These are phyloP conservation scores for Stercorarius parasiticus DNA, from an alignment of 2,113 vertebrate species.

Conservation along the genomic window DNA sequence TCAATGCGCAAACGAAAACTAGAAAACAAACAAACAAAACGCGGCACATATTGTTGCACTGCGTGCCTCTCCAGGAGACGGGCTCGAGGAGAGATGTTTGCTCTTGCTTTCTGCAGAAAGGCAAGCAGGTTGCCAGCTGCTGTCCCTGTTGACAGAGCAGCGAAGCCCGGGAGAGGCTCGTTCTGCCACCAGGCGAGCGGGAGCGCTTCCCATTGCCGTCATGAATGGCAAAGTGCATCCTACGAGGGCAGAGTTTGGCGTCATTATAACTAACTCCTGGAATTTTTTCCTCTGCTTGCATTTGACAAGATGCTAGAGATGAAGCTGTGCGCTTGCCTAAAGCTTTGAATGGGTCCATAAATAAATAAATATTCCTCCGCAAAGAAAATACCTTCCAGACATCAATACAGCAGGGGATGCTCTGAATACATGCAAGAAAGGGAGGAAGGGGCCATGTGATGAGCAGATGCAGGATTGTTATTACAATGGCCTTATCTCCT, in stretches of 20 bases:
- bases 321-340: not conserved
- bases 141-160: not conserved
- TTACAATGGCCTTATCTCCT: conserved; percentile 1
- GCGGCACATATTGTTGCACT: not conserved
- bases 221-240: not conserved
- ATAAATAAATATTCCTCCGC: not conserved
- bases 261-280: not conserved
- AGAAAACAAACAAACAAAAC: conserved; percentile 4
- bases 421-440: not conserved
- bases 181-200: not conserved
- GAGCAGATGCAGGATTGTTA: not conserved
- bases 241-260: not conserved
- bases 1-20: not conserved
- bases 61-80: not conserved
- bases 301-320: not conserved
- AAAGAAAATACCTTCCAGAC: not conserved
- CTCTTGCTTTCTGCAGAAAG: not conserved
- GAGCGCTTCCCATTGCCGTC: accelerated
- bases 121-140: not conserved
- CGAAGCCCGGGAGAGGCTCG: not conserved
- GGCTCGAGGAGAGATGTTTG: not conserved
- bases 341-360: not conserved
- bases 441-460: not conserved
- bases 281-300: not conserved
- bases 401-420: not conserved